These are phyloP conservation scores for Hippocampus comes DNA, from an alignment of 2,113 vertebrate genomes.

Conservation along the genomic window DNA sequence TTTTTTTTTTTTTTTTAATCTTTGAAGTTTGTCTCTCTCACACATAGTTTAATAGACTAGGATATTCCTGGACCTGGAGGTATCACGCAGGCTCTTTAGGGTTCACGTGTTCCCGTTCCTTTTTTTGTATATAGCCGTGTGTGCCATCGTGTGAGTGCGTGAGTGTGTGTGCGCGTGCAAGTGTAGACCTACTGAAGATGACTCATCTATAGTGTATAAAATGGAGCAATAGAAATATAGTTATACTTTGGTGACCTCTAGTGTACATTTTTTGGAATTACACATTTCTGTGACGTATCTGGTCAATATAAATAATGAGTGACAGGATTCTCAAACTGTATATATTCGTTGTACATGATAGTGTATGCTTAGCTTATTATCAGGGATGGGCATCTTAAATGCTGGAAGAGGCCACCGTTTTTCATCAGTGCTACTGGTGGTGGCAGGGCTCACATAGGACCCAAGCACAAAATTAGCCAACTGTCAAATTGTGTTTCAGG, in stretches of 20 bases:
- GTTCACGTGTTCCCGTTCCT: too few species aligned
- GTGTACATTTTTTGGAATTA: slow-evolving; percentile 1
- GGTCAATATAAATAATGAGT: background rate
- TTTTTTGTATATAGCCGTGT: too few species aligned
- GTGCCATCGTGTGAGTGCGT: too few species aligned
- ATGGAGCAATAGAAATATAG: background rate
- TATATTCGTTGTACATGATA: background rate
- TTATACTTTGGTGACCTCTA: slow-evolving; percentile 43
- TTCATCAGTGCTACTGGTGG: too few species aligned
- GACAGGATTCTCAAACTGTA: background rate
- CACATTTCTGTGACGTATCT: background rate
- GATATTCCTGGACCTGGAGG: background rate
- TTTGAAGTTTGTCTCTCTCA: background rate
- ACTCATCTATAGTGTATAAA: background rate
- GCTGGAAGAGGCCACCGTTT: too few species aligned
- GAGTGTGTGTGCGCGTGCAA: too few species aligned
- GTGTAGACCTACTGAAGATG: background rate
- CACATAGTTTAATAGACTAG: background rate
- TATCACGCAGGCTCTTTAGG: too few species aligned
- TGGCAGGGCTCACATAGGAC: too few species aligned
- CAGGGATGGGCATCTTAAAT: too few species aligned
- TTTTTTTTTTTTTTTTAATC: too few species aligned
- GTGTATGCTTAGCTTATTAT: background rate
- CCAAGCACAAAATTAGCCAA: too few species aligned
- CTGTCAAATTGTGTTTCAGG: too few species aligned